Evolutionary conservation across 2,888 invertebrate genomes (phyloP).

Genomic region (Globia sparganii): DNA sequence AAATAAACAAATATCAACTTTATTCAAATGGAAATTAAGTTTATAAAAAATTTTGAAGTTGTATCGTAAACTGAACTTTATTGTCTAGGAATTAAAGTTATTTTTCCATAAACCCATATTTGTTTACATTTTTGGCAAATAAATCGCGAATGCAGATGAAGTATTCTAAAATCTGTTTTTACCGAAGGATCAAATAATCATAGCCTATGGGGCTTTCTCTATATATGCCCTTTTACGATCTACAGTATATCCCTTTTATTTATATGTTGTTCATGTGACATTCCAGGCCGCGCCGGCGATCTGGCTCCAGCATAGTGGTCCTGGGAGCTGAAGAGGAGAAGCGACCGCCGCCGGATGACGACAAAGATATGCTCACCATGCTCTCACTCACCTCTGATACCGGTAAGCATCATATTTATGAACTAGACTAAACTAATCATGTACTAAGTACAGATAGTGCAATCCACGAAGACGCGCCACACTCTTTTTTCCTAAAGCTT

Average conservation of each 20-base stretch:
- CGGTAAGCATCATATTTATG: conserved; percentile 81
- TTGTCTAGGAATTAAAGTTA: too few relatives aligned
- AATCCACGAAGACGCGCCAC: too few relatives aligned
- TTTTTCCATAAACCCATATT: too few relatives aligned
- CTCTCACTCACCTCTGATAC: conserved; percentile 92
- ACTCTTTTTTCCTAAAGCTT: too few relatives aligned
- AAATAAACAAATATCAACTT: too few relatives aligned
- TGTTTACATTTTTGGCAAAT: too few relatives aligned
- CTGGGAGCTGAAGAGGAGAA: conserved; percentile 93
- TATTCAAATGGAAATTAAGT: too few relatives aligned
- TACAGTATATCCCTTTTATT: neutral
- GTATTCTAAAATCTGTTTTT: neutral
- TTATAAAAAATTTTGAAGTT: too few relatives aligned
- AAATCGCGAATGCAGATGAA: too few relatives aligned
- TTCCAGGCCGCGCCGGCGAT: conserved; percentile 95
- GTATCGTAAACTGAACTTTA: too few relatives aligned
- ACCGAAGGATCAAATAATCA: neutral
- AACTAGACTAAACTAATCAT: neutral
- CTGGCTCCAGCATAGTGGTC: conserved; percentile 95
- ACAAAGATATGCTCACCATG: conserved; percentile 95
- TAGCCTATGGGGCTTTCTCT: too few relatives aligned
- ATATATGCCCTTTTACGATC: neutral
- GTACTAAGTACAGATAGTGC: too few relatives aligned
- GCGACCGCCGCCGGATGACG: conserved; percentile 90
- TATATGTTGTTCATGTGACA: conserved; percentile 13